Evolutionary conservation across 2,888 invertebrate genomes (phyloP), one percentile per base, ranked within the genome.

Genomic region (Cerastis leucographa): DNA sequence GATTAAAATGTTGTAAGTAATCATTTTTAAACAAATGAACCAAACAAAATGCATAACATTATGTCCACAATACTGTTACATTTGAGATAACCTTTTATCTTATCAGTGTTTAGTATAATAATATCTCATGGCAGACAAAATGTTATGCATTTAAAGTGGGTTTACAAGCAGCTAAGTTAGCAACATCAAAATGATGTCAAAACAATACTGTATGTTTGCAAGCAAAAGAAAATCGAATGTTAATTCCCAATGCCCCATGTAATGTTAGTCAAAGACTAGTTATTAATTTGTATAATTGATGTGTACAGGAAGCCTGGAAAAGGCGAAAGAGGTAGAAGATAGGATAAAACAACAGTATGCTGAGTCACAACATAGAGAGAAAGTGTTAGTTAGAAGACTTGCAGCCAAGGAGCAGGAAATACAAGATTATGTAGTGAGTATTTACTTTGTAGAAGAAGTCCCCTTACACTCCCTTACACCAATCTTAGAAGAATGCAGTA

Each of bases 361-460:
- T 76, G 99, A 99, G 93, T 98, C 99, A 84, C 98, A 98, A 91
- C 98, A 99, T 89, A 97, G 99, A 90, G 99, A 99, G 95, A 99
- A 99, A 95, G 98, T 99, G 85, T 97, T 99, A 89, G 98, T 99
- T 89, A 98, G 99, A 91, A 97, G 99, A 91, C 97, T 99, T 87
- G 98, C 99, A 81, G 98, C 98, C 86, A 99, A 99, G 96, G 99
- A 99, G 94, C 99, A 99, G 95, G 99, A 99, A 97, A 98, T 99
- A 94, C 99, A 99, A 96, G 99, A 99, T 96, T 99, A 98, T 97
- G 98, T 98, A 97, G 99, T 99, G 97, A 97, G 98, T 93, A 84
- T 25, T 70, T 3, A 64, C 17, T 65, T 64, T 61, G 29, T 49
- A n/a, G n/a, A 54, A 61, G 12, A n/a, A 35, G 1, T 17, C 3